Evolutionary conservation across 2,888 invertebrate genomes (phyloP), one percentile per base, ranked within the genome.

Genomic region (Nysson spinosus): DNA sequence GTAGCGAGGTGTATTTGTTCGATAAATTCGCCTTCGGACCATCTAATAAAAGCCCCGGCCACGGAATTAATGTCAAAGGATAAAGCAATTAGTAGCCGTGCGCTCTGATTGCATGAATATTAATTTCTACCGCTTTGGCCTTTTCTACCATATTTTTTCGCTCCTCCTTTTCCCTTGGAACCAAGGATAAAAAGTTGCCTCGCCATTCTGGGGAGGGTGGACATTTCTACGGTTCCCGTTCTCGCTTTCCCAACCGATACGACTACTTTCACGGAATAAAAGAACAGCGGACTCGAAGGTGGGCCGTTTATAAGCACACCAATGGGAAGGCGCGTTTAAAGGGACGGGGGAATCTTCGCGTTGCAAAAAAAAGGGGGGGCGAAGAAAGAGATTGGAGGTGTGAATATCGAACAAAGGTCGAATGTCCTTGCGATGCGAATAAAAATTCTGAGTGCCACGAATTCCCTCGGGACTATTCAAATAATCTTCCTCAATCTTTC

Each of bases 91-190:
- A 72, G 47, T 20, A 39, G 42, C 47, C 51, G 37, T 9, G 24
- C 30, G 35, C 30, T 22, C 60, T 72, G 63, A 72, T 70, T 63
- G 60, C 62, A 69, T 58, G 57, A 71, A 72, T 72, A 69, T 69
- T 72, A 72, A 72, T 69, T 55, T 47, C 26, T 12, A 5, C 19
- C 28, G n/a, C n/a, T n/a, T n/a, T n/a, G n/a, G n/a, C n/a, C n/a
- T n/a, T n/a, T n/a, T n/a, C n/a, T n/a, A n/a, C n/a, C 14, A 14
- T 7, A 4, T 9, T 20, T 26, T 37, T 16, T 28, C 12, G 6
- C 32, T 7, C n/a, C 20, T 6, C 20, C 12, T 32, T 34, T 50
- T 57, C 26, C 34, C n/a, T n/a, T n/a, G n/a, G 40, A 3, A 20
- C 35, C 20, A 19, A 34, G 4, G 26, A 12, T 35, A 24, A 34